Evolutionary conservation across 1,140 invertebrate genomes (phyloP).

Genomic region (Lamellibrachia luymesi): DNA sequence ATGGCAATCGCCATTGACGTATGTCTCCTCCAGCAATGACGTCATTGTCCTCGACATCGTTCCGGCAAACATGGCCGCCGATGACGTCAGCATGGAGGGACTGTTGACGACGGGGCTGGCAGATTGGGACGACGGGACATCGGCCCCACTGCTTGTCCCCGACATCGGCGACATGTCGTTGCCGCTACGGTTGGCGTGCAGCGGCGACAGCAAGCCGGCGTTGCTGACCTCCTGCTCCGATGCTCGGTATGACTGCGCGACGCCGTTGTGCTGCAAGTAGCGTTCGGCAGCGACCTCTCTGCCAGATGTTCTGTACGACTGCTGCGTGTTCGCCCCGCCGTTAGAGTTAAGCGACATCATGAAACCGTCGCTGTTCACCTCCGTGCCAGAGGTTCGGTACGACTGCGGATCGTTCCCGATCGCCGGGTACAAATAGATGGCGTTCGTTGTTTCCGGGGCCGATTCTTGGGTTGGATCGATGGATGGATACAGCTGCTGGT

Average conservation of each 20-base stretch:
- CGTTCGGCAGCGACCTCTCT: background rate
- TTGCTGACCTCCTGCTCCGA: background rate
- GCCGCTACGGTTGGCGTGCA: background rate
- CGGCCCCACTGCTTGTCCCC: background rate
- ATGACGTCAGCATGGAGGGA: background rate
- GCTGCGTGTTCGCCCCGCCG: background rate
- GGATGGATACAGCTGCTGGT: background rate
- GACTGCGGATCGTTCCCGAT: background rate
- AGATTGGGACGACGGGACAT: background rate
- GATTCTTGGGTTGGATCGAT: background rate
- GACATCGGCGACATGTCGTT: background rate
- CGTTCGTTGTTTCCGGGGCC: background rate
- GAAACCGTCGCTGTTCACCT: background rate
- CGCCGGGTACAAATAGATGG: background rate
- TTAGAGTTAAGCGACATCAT: background rate
- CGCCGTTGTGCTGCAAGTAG: background rate
- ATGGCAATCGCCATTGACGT: background rate
- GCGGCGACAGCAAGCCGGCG: background rate
- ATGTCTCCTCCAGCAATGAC: background rate
- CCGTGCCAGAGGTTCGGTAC: background rate
- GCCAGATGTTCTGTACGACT: background rate
- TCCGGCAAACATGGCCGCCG: background rate
- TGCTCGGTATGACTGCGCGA: background rate
- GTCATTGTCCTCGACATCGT: background rate
- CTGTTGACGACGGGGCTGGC: background rate